Evolutionary conservation across 2,888 invertebrate species (phyloP).

Genomic region (Pristionchus maxplancki): DNA sequence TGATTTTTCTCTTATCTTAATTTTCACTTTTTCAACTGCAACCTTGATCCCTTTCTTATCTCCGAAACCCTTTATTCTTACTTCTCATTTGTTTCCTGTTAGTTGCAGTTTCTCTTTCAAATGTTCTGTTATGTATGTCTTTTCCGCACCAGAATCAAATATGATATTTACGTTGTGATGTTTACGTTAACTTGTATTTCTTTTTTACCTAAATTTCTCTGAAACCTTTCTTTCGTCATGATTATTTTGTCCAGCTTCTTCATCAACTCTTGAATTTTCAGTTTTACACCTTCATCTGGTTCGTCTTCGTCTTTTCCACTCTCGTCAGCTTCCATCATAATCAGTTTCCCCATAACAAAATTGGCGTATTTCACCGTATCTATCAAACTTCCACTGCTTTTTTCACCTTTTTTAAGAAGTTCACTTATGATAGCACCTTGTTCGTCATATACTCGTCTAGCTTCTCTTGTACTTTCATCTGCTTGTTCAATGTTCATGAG

Average conservation of each 20-base stretch:
- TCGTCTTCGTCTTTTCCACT: neutral
- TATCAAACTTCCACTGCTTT: neutral
- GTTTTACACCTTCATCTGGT: neutral
- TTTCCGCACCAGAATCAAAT: conserved; percentile 18
- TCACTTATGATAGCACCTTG: neutral
- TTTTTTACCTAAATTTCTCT: neutral
- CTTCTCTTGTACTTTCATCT: neutral
- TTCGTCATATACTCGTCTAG: neutral
- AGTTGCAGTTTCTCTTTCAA: neutral
- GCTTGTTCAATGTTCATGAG: neutral
- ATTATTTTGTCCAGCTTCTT: neutral
- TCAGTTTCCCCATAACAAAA: too few species aligned
- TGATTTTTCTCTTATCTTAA: neutral
- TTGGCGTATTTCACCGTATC: neutral
- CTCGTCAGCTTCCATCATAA: neutral
- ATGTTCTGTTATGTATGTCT: neutral
- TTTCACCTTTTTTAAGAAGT: neutral
- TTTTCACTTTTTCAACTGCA: neutral
- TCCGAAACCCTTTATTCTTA: neutral
- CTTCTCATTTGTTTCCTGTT: neutral
- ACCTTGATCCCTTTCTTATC: neutral
- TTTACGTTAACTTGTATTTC: neutral
- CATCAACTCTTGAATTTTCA: neutral
- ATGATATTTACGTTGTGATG: neutral
- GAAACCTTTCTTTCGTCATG: neutral